A percentile compares a stretch with the other conserved stretches of the same genome.
phyloP scores from a whole-genome alignment of 1,140 invertebrate genomes.

The Centruroides sculpturatus region DNA sequence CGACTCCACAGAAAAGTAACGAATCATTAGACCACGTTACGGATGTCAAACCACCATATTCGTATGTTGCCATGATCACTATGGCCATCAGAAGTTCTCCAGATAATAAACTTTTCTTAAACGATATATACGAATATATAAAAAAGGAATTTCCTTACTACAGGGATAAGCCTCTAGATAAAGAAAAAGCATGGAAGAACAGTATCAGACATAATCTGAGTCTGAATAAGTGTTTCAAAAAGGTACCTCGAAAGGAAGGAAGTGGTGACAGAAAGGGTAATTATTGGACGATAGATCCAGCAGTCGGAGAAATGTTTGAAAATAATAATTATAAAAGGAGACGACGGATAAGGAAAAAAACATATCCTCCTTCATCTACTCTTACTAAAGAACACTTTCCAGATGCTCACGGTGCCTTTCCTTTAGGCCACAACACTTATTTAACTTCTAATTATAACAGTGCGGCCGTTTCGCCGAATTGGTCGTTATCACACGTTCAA shows the following conservation, averaged over 20 bases:
- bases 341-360: conserved; percentile 34
- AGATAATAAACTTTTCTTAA: conserved; percentile 72
- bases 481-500: no score
- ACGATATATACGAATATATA: conserved; percentile 63
- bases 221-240: conserved; percentile 75
- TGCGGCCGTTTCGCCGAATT: no score
- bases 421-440: no score
- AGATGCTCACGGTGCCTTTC: no score
- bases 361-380: no score
- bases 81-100: conserved; percentile 79
- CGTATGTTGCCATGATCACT: conserved; percentile 87
- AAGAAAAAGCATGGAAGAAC: conserved; percentile 88
- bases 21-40: no score
- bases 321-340: conserved; percentile 77
- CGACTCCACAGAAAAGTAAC: no score
- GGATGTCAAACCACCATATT: conserved; percentile 50
- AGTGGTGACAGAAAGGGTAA: conserved; percentile 71
- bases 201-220: conserved; percentile 85
- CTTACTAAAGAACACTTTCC: no score
- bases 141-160: conserved; percentile 53
- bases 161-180: conserved; percentile 30
- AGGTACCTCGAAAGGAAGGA: conserved; percentile 64
- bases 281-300: conserved; percentile 78
- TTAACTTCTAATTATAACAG: no score
- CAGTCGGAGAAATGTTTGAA: conserved; percentile 89